Base-by-base conservation (phyloP, 2,113 vertebrate genomes). In the Brachypodius melanocephalos region DNA sequence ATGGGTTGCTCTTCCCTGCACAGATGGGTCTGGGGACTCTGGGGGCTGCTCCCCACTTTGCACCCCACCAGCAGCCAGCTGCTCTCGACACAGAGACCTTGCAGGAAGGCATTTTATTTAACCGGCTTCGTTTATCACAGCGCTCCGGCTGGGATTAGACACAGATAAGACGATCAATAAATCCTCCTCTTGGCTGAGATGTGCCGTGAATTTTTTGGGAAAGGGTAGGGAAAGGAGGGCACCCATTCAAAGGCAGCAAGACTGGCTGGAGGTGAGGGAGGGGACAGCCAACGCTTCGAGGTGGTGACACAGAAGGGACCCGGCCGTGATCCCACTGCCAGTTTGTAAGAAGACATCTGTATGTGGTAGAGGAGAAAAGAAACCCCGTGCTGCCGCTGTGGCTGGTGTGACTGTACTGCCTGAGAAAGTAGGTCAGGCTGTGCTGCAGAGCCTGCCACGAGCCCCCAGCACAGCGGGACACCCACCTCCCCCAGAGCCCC, bases 381-480 rank as follows among this genome's bases (percentile, higher is more conserved):
- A 96, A 51, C 26, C 58, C 94, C 2, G 5, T 0, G 25, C 45
- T 29, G 31, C 82, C 2, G 63, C 89, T 82, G 83, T 26, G 32
- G 74, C 95, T 95, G 95, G 51, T 66, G 42, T 18, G 96, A 59
- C 71, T 78, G 61, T 71, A 43, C 79, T 0, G 54, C 62, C 5
- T 1, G 32, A 77, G 85, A 96, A 97, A 97, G 76, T 97, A 97
- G 97, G 97, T 97, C 97, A 97, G 85, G 92, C 85, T 81, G 59
- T 71, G 73, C 84, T 54, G 80, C 96, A 88, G 87, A 96, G 87
- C 77, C 59, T 2, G 1, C 45, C 12, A 5, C 1, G 0, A 95
- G 85, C 45, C 43, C 83, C 79, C 71, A 40, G 80, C 84, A 19
- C 40, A 51, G 76, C 22, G 0, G 3, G 65, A n/a, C 65, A 59